A percentile compares a stretch with the other conserved stretches of the same genome.
phyloP scores from a whole-genome alignment of 2,888 invertebrate species.

The Blastobasis lacticolella region DNA sequence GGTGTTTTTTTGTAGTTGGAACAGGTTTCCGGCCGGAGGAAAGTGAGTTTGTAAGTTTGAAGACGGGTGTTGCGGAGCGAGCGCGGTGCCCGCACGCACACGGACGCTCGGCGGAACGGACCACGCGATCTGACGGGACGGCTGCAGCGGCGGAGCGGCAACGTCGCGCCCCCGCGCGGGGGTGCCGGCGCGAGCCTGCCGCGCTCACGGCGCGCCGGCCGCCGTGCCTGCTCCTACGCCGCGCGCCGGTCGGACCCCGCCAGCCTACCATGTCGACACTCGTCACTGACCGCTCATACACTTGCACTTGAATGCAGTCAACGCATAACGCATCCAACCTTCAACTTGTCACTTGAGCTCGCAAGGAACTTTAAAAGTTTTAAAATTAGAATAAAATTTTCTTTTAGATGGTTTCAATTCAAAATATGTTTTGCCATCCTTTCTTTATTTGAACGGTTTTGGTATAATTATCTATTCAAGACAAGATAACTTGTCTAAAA shows the following conservation, averaged over 20 bases:
- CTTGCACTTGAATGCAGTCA: too few relatives aligned
- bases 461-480: too few relatives aligned
- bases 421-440: too few relatives aligned
- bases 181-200: constrained; percentile 19
- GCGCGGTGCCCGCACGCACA: constrained; percentile 26
- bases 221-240: not conserved
- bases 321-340: too few relatives aligned
- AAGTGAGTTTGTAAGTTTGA: constrained; percentile 60
- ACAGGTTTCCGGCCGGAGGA: constrained; percentile 50
- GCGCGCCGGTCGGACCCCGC: not conserved
- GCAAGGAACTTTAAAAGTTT: too few relatives aligned
- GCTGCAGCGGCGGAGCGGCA: constrained; percentile 34
- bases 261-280: too few relatives aligned
- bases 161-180: constrained; percentile 46
- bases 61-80: constrained; percentile 30
- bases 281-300: too few relatives aligned
- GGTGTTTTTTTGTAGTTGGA: constrained; percentile 37
- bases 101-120: constrained; percentile 44
- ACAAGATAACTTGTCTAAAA: too few relatives aligned
- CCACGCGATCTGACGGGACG: constrained; percentile 42
- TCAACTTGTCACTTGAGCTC: too few relatives aligned
- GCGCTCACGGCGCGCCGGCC: constrained; percentile 14
- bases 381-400: too few relatives aligned
- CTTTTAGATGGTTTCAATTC: too few relatives aligned
- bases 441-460: too few relatives aligned